Evolutionary conservation across 2,888 invertebrate genomes (phyloP), one percentile per base, ranked within the genome.

Genomic region (Stratiomys singularior): DNA sequence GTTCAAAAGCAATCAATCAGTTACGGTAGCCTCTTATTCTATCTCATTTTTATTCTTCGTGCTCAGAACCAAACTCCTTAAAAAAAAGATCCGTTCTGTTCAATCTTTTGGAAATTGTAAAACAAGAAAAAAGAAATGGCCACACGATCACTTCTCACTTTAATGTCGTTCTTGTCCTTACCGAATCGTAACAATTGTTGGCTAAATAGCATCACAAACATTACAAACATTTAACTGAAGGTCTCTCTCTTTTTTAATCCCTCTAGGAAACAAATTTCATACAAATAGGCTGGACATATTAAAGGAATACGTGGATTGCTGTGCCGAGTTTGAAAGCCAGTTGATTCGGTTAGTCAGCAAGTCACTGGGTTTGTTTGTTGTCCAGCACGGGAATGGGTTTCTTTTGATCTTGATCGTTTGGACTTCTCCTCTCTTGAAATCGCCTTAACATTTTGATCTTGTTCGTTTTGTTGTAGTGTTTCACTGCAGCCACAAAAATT

Each of bases 21-120:
- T 47, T 66, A 78, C 78, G 78, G 78, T 78, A 78, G 78, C 76
- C 21, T 76, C 25, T 66, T 72, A 27, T 52, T 52, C 47, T 44
- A 21, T 58, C 21, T 37, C 76, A 25, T 72, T 72, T n/a, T 9
- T 11, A 74, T 37, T 74, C 58, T 58, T 74, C 44, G 2, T 21
- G 23, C 25, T 64, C 28, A 69, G 23, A 69, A 2, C 47, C 69
- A 25, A 25, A 47, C 69, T 69, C 25, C 47, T 30, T 46, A 69
- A 15, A 66, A 66, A 37, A 30, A 66, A 66, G 37, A 18, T 25
- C 27, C 66, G 18, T 23, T 4, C 63, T n/a, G 21, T n/a, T 23
- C 30, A 47, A 69, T 23, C 25, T n/a, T 23, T 46, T 25, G 23
- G 15, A 18, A 69, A 69, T 15, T n/a, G n/a, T n/a, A 63, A 63